These are phyloP conservation scores for Melanotaenia pygmaea DNA, from an alignment of 2,797 vertebrate genomes.

Conservation along the genomic window DNA sequence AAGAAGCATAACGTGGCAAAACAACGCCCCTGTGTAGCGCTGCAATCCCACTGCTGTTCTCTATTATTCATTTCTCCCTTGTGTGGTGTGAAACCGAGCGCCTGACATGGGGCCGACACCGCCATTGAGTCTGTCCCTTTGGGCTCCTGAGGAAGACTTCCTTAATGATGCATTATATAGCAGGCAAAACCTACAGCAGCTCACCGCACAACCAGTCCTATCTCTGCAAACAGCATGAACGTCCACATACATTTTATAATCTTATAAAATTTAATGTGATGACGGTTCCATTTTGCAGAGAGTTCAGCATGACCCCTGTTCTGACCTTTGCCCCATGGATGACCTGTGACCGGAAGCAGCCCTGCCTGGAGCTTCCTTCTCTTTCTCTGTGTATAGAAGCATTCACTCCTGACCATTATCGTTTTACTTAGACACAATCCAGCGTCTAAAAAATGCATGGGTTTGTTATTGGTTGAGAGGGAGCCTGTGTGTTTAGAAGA, in stretches of 20 bases:
- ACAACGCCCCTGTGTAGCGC: conserved; percentile 19
- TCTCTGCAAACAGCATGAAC: conserved; percentile 39
- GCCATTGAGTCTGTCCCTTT: conserved; percentile 50
- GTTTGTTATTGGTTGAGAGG: conserved; percentile 37
- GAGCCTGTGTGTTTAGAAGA: conserved; percentile 13
- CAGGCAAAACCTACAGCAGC: conserved; percentile 64
- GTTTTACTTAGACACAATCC: conserved; percentile 45
- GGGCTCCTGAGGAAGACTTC: conserved; percentile 62
- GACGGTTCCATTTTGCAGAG: not conserved
- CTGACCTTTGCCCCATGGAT: conserved; percentile 58
- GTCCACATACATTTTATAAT: not conserved
- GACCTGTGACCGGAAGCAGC: conserved; percentile 53
- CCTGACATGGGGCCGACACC: conserved; percentile 34
- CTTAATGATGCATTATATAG: conserved; percentile 77
- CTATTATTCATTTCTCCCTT: conserved; percentile 68
- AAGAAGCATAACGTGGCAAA: conserved; percentile 31
- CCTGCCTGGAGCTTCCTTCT: conserved; percentile 45
- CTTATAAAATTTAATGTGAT: not conserved
- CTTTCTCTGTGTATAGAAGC: conserved; percentile 35
- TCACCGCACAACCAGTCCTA: conserved; percentile 41
- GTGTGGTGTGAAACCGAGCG: conserved; percentile 60
- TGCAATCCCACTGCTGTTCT: conserved; percentile 45
- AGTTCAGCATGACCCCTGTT: conserved; percentile 12
- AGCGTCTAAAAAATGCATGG: conserved; percentile 67
- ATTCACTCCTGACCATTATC: conserved; percentile 53